A percentile compares a stretch with the other conserved stretches of the same genome.
Evolutionary conservation across 2,888 invertebrate genomes (phyloP).

Genomic region (Neoaliturus tenellus): DNA sequence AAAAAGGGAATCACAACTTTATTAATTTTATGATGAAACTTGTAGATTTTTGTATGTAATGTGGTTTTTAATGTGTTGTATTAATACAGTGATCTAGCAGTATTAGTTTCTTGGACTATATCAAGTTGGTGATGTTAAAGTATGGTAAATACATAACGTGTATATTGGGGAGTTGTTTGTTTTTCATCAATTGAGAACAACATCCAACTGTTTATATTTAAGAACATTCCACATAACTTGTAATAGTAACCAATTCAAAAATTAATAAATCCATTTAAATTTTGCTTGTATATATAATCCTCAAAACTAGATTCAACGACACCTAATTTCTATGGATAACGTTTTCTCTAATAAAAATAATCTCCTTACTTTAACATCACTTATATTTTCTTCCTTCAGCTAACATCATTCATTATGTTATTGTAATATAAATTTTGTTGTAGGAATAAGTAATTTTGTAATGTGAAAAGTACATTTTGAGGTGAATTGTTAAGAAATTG

Average conservation of each 20-base stretch:
- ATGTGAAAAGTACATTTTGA: background rate
- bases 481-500: background rate
- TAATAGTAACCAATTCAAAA: too few species aligned
- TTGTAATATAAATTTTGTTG: background rate
- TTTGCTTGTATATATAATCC: too few species aligned
- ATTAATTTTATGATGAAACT: background rate
- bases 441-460: background rate
- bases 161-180: too few species aligned
- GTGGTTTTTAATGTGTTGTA: background rate
- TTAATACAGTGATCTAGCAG: background rate
- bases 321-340: too few species aligned
- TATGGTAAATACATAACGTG: background rate
- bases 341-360: background rate
- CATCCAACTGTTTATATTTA: too few species aligned
- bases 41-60: background rate
- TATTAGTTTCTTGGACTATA: background rate
- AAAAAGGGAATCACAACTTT: background rate
- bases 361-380: background rate
- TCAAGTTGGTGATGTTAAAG: conserved; percentile 5
- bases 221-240: too few species aligned
- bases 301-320: too few species aligned
- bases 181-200: too few species aligned
- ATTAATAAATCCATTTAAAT: too few species aligned
- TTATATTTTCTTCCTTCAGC: background rate
- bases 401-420: background rate